phyloP scores from a whole-genome alignment of 2,888 invertebrate genomes.

The Melieria picta region DNA sequence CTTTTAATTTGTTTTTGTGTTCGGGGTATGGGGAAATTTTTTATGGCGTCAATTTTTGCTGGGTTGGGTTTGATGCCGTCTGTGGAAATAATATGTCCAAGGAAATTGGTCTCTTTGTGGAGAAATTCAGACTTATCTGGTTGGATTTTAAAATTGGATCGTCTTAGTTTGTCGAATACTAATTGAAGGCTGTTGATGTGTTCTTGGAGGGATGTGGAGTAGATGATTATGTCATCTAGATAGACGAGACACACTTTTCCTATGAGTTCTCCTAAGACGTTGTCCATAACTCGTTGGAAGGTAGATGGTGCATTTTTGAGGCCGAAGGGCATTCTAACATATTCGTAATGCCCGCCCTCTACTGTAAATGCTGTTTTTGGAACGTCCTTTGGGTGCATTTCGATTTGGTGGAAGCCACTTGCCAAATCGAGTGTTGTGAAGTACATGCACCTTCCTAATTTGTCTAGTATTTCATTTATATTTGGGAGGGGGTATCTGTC shows the following conservation, averaged over 20 bases:
- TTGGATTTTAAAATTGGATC: slow-evolving; percentile 33
- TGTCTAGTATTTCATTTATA: not conserved
- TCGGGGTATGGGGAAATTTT: slow-evolving; percentile 1
- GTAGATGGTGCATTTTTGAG: slow-evolving; percentile 23
- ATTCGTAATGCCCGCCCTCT: not conserved
- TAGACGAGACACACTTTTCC: slow-evolving; percentile 25
- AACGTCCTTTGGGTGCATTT: not conserved
- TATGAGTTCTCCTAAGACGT: slow-evolving; percentile 25
- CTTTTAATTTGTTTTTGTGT: not conserved
- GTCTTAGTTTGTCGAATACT: slow-evolving; percentile 19
- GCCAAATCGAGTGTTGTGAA: not conserved
- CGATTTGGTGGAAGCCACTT: not conserved
- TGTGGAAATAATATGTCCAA: not conserved
- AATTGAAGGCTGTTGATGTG: slow-evolving; percentile 19
- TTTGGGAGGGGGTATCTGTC: not conserved
- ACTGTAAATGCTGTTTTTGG: not conserved
- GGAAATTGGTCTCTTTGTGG: not conserved
- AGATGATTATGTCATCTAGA: slow-evolving; percentile 35
- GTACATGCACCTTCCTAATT: slow-evolving; percentile 3
- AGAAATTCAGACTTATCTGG: slow-evolving; percentile 21
- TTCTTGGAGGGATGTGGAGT: slow-evolving; percentile 28
- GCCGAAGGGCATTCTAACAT: not conserved
- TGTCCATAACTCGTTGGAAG: slow-evolving; percentile 26
- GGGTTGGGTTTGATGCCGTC: slow-evolving; percentile 1
- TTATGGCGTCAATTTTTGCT: not conserved